Evolutionary conservation across 2,113 vertebrate genomes (phyloP).

Genomic region (Microcebus ravelobensis): DNA sequence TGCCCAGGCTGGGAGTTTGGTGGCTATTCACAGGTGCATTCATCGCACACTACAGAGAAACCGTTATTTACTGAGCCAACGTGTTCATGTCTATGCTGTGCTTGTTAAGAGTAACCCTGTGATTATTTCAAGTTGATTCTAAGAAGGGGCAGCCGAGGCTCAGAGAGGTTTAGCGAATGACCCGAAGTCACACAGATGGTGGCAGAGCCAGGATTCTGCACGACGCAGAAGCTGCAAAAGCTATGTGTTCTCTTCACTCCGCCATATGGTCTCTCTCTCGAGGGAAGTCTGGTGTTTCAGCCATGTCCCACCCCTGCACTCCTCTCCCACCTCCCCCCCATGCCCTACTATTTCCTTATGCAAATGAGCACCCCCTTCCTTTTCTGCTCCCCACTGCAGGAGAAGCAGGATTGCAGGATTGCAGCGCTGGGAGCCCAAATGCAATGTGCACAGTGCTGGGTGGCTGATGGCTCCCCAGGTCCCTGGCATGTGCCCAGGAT

Average conservation of each 20-base stretch:
- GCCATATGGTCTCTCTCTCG: neutral
- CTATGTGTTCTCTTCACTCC: neutral
- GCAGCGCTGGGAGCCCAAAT: neutral
- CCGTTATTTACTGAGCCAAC: neutral
- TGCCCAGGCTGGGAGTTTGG: too few relatives aligned
- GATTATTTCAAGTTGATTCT: neutral
- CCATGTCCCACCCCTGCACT: accelerated
- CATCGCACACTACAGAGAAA: neutral
- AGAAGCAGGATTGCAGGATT: neutral
- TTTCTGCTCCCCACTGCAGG: neutral
- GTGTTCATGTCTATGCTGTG: neutral
- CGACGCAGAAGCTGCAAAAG: neutral
- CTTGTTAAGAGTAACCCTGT: neutral
- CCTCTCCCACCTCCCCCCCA: accelerated
- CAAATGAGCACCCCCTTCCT: neutral
- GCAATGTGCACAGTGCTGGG: neutral
- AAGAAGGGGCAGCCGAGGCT: neutral
- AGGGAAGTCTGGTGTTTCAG: neutral
- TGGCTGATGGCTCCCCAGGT: neutral
- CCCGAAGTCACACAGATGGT: neutral
- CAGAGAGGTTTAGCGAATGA: conserved; percentile 35
- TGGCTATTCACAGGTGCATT: too few relatives aligned
- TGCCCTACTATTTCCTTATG: neutral
- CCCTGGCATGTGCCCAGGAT: neutral
- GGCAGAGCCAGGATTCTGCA: neutral